phyloP scores from a whole-genome alignment of 2,797 vertebrate genomes.

The Balearica regulorum region DNA sequence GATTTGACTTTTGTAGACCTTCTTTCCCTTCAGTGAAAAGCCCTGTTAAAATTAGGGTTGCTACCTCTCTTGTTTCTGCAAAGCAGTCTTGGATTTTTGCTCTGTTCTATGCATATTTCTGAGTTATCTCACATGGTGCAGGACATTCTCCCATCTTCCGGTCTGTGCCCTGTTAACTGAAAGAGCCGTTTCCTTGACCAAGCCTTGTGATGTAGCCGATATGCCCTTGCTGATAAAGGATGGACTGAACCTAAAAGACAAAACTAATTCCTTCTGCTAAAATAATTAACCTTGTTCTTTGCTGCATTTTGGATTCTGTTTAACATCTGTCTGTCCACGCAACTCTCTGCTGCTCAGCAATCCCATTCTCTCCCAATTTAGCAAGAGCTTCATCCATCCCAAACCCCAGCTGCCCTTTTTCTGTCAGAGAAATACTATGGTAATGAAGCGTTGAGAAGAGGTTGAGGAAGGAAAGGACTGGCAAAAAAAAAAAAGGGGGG shows the following conservation, averaged over 20 bases:
- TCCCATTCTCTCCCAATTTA: not conserved
- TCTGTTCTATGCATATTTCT: conserved; percentile 37
- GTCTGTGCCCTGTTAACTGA: conserved; percentile 9
- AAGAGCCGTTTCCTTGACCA: conserved; percentile 30
- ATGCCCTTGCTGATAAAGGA: not conserved
- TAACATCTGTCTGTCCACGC: not conserved
- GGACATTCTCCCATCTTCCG: conserved; percentile 12
- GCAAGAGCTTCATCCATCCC: not conserved
- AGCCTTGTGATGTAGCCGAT: not conserved
- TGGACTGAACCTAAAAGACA: not conserved
- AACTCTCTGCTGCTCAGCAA: not conserved
- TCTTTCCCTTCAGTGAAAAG: conserved; percentile 72
- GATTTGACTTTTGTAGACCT: conserved; percentile 76
- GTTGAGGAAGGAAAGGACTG: not conserved
- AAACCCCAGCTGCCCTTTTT: not conserved
- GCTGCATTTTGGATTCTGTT: not conserved
- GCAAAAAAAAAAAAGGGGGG: not conserved
- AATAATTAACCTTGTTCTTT: not conserved
- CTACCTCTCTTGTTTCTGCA: conserved; percentile 64
- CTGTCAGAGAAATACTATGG: not conserved
- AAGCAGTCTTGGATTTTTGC: conserved; percentile 56
- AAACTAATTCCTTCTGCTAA: not conserved
- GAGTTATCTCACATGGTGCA: not conserved
- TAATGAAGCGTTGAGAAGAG: not conserved
- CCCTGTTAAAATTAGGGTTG: conserved; percentile 73